Evolutionary conservation across 2,888 invertebrate genomes (phyloP).

Genomic region (Synanthedon formicaeformis): DNA sequence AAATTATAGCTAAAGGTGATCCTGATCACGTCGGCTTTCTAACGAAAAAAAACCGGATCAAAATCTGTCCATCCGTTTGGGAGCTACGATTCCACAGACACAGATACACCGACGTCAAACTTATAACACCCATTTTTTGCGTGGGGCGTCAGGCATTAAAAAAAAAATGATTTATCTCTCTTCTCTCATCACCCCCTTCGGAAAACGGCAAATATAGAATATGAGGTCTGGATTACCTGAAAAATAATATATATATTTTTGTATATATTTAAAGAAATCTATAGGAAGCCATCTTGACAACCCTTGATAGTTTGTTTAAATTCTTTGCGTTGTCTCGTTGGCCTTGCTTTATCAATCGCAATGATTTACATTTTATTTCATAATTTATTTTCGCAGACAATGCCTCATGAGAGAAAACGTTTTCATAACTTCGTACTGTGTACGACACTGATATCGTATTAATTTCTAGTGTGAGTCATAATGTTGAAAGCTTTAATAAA

Average conservation of each 20-base stretch:
- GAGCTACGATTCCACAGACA: too few relatives aligned
- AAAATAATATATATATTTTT: not conserved
- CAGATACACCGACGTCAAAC: too few relatives aligned
- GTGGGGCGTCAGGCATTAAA: too few relatives aligned
- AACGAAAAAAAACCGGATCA: too few relatives aligned
- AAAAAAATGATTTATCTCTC: not conserved
- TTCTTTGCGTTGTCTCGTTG: not conserved
- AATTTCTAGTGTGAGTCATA: not conserved
- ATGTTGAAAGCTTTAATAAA: not conserved
- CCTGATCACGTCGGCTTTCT: too few relatives aligned
- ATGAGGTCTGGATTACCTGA: not conserved
- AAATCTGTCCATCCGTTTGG: too few relatives aligned
- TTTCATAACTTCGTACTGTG: not conserved
- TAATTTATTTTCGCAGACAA: too few relatives aligned
- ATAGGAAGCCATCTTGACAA: not conserved
- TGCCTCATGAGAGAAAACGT: not conserved
- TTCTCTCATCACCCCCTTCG: not conserved
- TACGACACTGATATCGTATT: not conserved
- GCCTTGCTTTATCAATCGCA: too few relatives aligned
- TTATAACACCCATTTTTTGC: too few relatives aligned
- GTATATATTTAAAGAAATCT: not conserved
- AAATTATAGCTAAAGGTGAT: too few relatives aligned
- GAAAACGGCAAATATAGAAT: not conserved
- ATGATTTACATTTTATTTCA: too few relatives aligned
- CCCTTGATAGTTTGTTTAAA: too few relatives aligned